Evolutionary conservation across 2,797 vertebrate genomes (phyloP), one percentile per base, ranked within the genome.

Genomic region (Choloepus didactylus): DNA sequence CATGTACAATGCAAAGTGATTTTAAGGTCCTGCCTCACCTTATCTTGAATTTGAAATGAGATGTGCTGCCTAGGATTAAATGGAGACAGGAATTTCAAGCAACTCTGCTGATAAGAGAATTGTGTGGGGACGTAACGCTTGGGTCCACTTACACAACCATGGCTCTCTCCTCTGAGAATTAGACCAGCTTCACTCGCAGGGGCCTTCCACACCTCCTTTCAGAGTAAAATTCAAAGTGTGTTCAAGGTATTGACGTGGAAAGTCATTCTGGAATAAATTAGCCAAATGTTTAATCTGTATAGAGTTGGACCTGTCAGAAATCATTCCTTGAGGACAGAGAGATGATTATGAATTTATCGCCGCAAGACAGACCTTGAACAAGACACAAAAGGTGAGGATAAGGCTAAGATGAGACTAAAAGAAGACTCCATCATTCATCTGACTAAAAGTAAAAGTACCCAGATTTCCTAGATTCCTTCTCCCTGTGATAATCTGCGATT

Each of bases 21-120:
- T 38, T 81, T 56, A 91, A 91, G 35, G 25, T 38, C 49, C 31
- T 23, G 29, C 16, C 4, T 5, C 18, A 27, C 18, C 6, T 60
- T 62, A 46, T n/a, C 80, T 89, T 64, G 56, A 91, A 46, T 80
- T 60, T 60, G 31, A 62, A 96, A 76, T 56, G 60, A 90, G 86
- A 9, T n/a, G 9, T 41, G 89, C 76, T 85, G n/a, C 44, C 31
- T n/a, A 2, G 31, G 29, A n/a, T 86, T 62, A 38, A 73, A 38
- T 19, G n/a, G 75, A 44, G 89, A 46, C 18, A 69, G 25, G 49
- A 46, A n/a, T 81, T 38, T 54, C 35, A 44, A 69, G 54, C 31
- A 51, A n/a, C 38, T 64, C 5, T 60, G 8, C 70, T 80, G 29
- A 5, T 51, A 29, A 76, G 29, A 77, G 27, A 76, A 35, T 77